Conservation (phyloP, 2,113 vertebrate genomes). For the Strix uralensis region DNA sequence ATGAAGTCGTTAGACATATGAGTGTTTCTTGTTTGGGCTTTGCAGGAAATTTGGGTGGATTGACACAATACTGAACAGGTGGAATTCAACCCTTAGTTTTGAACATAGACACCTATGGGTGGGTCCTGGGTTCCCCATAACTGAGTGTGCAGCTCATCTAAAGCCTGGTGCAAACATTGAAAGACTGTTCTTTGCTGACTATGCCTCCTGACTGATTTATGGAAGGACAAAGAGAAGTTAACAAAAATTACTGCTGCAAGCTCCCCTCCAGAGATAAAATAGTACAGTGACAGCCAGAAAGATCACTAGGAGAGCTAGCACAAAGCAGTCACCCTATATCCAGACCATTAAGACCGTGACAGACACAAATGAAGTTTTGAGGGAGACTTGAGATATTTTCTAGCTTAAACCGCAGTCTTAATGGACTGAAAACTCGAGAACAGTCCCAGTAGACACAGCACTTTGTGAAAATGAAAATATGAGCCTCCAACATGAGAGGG, state of each 20-base stretch:
- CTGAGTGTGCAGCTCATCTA: background rate
- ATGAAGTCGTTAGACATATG: background rate
- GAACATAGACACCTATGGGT: background rate
- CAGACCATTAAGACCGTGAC: background rate
- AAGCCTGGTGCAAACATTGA: background rate
- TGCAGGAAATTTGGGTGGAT: background rate
- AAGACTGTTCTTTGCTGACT: background rate
- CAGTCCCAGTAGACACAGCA: background rate
- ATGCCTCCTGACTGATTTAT: background rate
- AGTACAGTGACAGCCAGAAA: background rate
- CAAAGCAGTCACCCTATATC: background rate
- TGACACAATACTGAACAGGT: background rate
- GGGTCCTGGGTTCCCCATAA: background rate
- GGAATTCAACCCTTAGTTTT: background rate
- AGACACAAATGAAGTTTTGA: background rate
- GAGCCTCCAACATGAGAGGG: background rate
- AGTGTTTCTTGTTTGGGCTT: background rate
- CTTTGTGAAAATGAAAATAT: background rate
- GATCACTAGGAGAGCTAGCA: background rate
- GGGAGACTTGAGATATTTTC: background rate
- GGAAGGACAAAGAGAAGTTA: background rate
- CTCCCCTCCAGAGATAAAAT: background rate
- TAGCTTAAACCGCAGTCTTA: background rate
- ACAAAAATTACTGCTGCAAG: background rate
- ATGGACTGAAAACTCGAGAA: background rate